A percentile compares a stretch with the other conserved stretches of the same genome.
These are phyloP conservation scores for Lordiphosa andalusiaca DNA, from an alignment of 2,888 invertebrate genomes.

Conservation along the genomic window DNA sequence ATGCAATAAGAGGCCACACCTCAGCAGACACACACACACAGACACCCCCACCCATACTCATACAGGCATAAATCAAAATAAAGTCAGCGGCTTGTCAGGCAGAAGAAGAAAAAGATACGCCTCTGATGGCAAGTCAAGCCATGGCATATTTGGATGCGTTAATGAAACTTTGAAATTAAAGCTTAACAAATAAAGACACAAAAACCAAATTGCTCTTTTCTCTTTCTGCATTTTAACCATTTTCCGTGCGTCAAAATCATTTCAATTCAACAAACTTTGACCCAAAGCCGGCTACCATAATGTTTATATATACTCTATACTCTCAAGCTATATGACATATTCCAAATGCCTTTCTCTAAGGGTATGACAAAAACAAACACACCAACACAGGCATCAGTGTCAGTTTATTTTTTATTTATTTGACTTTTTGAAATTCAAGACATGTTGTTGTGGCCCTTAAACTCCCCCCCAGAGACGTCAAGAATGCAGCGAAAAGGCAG, in stretches of 20 bases:
- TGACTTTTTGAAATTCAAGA: slow-evolving; percentile 49
- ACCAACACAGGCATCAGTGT: slow-evolving; percentile 25
- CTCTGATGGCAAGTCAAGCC: slow-evolving; percentile 15
- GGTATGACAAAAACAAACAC: slow-evolving; percentile 28
- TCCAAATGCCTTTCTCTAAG: slow-evolving; percentile 8
- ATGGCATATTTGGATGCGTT: slow-evolving; percentile 1
- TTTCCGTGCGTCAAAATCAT: no score
- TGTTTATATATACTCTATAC: no score
- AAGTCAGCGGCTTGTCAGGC: slow-evolving; percentile 18
- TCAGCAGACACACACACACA: slow-evolving; percentile 11
- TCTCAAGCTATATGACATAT: neutral
- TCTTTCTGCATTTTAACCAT: no score
- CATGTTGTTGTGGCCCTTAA: slow-evolving; percentile 20
- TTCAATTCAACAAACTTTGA: no score
- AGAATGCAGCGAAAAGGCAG: slow-evolving; percentile 57
- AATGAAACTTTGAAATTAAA: neutral
- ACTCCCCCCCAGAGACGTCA: slow-evolving; percentile 27
- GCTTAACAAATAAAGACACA: no score
- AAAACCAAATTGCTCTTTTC: no score
- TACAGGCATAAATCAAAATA: slow-evolving; percentile 20
- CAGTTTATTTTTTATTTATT: slow-evolving; percentile 26
- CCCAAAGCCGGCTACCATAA: no score
- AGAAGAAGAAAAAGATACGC: slow-evolving; percentile 21
- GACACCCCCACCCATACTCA: slow-evolving; percentile 17
- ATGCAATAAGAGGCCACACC: slow-evolving; percentile 32